Percentiles rank a stretch among this genome's conserved stretches.
phyloP scores from a whole-genome alignment of 2,113 vertebrate genomes.

The Cryptomyrus ogoouensis region DNA sequence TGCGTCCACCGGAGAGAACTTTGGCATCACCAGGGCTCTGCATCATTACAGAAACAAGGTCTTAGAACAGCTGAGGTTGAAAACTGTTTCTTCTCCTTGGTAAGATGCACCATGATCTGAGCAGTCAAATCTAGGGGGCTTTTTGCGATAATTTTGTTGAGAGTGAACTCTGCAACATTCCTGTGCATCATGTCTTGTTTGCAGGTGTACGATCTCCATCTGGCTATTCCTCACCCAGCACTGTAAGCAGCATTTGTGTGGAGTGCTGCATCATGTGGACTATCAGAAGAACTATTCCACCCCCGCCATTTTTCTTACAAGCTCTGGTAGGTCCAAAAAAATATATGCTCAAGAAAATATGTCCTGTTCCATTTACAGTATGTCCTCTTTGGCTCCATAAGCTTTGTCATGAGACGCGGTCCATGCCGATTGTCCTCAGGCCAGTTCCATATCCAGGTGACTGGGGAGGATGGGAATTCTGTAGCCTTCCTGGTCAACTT shows the following conservation, averaged over 20 bases:
- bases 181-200: background rate
- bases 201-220: conserved; percentile 57
- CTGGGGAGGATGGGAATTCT: conserved; percentile 32
- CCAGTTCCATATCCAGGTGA: conserved; percentile 58
- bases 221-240: conserved; percentile 59
- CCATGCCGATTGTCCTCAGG: conserved; percentile 40
- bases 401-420: background rate
- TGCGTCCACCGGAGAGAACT: conserved; percentile 62
- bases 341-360: background rate
- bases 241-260: conserved; percentile 49
- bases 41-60: conserved; percentile 35
- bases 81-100: conserved; percentile 52
- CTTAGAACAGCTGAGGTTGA: conserved; percentile 52
- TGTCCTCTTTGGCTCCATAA: background rate
- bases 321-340: conserved; percentile 44
- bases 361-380: background rate
- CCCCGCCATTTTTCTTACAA: conserved; percentile 55
- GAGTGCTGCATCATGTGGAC: conserved; percentile 60
- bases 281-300: conserved; percentile 47
- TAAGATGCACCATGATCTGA: conserved; percentile 32
- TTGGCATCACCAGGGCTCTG: conserved; percentile 59
- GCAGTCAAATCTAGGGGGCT: background rate
- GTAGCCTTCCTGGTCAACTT: conserved; percentile 51
- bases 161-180: background rate
- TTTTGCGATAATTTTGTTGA: background rate